Base-by-base conservation (phyloP, 2,888 invertebrate genomes). In the Venusia cambrica region DNA sequence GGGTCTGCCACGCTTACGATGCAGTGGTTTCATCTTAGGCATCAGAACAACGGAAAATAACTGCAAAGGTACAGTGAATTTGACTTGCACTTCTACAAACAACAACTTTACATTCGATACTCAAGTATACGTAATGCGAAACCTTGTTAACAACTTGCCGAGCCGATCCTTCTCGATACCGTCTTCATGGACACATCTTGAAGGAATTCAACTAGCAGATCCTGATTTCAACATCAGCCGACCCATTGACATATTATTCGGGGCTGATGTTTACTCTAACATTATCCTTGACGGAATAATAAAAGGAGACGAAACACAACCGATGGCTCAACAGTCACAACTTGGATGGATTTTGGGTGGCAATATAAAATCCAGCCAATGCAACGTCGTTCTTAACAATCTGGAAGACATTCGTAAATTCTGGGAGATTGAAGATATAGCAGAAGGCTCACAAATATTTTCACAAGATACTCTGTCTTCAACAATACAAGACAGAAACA, bases 331-430 rank as follows among this genome's bases (percentile, higher is more conserved):
- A 24, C 50, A 53, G 36, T 48, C 52, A 8, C 38, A 30, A 5
- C 29, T 50, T n/a, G 48, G 51, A 2, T 52, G 48, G 45, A 38
- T 49, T 15, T 31, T 48, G 11, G 36, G 45, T 17, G 48, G 35
- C 12, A 31, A 25, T 17, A 27, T 32, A 13, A 26, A 26, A 21
- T 33, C 38, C 2, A 33, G 12, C 16, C 38, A 45, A 24, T 40
- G 38, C 25, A 45, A 45, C 20, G 37, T 45, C 2, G 21, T 33
- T 1, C 8, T 33, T n/a, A 35, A 26, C 25, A 27, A 40, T 21
- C 4, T 42, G 12, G 34, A 46, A 5, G 38, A 37, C 14, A 22
- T 22, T 8, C 5, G 7, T 6, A 12, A 12, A n/a, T 12, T 22
- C 6, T 22, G 22, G 20, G 20, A 27, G n/a, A 39, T 46, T 1